Evolutionary conservation across 2,797 vertebrate species (phyloP), one percentile per base, ranked within the genome.

Genomic region (Macroramphosus scolopax): DNA sequence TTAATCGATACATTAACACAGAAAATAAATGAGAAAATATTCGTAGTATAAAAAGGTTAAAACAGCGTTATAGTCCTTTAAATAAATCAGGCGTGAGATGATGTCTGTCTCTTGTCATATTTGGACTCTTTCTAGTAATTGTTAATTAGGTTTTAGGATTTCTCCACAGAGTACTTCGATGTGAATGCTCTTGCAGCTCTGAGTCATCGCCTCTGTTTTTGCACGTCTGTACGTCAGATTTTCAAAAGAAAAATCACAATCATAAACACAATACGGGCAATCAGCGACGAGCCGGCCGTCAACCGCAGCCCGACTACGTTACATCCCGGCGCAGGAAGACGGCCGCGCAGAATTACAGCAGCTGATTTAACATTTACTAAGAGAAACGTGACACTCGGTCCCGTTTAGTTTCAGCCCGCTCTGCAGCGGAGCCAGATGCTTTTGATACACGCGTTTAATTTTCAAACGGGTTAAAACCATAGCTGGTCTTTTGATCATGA

Each of bases 361-460:
- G 70, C 81, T 72, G 77, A 81, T 72, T 78, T 77, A 66, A 73
- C 59, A 51, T 75, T 81, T 17, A 75, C 66, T 68, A 18, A 29
- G 37, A 61, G 82, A 77, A 86, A 87, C 77, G 60, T 17, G 75
- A 87, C 80, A 74, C 82, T 59, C 54, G 1, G 40, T 66, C 54
- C 43, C 57, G 56, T 70, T 83, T 70, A 17, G 47, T 37, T 60
- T 64, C 53, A 63, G 50, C 65, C 57, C 46, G 26, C 63, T 72
- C 38, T 63, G 58, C 6, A 63, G 70, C 66, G 22, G 2, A 51
- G 51, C 71, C 81, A 83, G 54, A 85, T 85, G 85, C 82, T 84
- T 87, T 76, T 76, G 62, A 75, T 87, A 82, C 68, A 55, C 42
- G 51, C 72, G 15, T 85, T 83, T 80, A 11, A 79, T 84, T 82